Evolutionary conservation across 2,113 vertebrate species (phyloP).

Genomic region (Porphyrio hochstetteri): DNA sequence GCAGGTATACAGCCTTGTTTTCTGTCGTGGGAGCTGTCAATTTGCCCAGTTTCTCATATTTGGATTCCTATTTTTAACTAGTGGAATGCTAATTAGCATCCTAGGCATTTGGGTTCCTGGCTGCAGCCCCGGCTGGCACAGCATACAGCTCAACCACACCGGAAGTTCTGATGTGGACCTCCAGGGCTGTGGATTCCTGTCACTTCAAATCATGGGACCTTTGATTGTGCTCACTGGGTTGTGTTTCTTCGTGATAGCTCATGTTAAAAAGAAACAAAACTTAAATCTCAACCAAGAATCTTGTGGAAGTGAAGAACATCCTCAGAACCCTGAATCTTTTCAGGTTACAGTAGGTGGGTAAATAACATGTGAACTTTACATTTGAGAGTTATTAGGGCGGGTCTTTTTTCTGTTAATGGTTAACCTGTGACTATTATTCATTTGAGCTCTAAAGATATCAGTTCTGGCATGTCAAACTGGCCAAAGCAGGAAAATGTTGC

Average conservation of each 20-base stretch:
- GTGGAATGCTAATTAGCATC: slow-evolving; percentile 80
- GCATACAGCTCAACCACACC: slow-evolving; percentile 63
- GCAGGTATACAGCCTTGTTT: slow-evolving; percentile 62
- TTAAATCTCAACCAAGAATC: slow-evolving; percentile 61
- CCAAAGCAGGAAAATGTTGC: not conserved
- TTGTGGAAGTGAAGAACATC: slow-evolving; percentile 63
- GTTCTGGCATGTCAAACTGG: not conserved
- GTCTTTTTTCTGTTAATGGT: not conserved
- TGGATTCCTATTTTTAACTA: slow-evolving; percentile 79
- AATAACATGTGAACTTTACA: not conserved
- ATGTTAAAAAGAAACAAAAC: slow-evolving; percentile 78
- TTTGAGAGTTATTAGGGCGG: not conserved
- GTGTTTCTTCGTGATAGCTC: slow-evolving; percentile 81
- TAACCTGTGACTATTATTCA: not conserved
- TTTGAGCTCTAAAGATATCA: not conserved
- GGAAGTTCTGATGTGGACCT: not conserved
- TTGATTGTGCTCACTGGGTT: slow-evolving; percentile 80
- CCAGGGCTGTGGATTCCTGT: slow-evolving; percentile 76
- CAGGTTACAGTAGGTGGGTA: slow-evolving; percentile 80
- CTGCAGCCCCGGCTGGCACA: slow-evolving; percentile 61
- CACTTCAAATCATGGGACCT: slow-evolving; percentile 82
- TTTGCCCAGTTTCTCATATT: slow-evolving; percentile 82
- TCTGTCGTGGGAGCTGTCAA: slow-evolving; percentile 77
- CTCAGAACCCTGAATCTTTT: slow-evolving; percentile 60
- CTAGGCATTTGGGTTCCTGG: slow-evolving; percentile 81